Evolutionary conservation across 2,797 vertebrate genomes (phyloP).

Genomic region (Eulemur albifrons): DNA sequence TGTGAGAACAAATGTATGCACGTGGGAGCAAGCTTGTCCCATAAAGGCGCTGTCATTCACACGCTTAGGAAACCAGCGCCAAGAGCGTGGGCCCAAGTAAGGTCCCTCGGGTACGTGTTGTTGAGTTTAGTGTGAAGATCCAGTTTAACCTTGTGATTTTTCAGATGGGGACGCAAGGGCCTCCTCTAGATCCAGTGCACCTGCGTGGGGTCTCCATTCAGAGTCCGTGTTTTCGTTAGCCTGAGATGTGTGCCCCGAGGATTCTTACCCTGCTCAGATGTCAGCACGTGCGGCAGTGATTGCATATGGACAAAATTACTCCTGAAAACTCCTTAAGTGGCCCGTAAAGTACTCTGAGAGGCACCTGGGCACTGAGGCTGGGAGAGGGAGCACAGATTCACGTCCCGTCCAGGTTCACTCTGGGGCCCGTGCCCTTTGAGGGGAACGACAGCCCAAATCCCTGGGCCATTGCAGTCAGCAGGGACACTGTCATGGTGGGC

Average conservation of each 20-base stretch:
- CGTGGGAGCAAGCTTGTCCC: not conserved
- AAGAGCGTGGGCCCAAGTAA: not conserved
- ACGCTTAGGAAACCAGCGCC: not conserved
- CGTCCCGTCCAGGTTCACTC: accelerated
- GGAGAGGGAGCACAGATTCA: not conserved
- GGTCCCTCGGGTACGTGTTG: not conserved
- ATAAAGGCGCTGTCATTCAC: not conserved
- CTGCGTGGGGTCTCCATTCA: not conserved
- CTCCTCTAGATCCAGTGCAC: not conserved
- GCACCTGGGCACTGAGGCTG: not conserved
- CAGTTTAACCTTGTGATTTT: not conserved
- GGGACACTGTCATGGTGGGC: not conserved
- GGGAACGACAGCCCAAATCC: not conserved
- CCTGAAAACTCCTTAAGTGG: not conserved
- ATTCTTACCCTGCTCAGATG: not conserved
- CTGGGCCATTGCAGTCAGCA: accelerated
- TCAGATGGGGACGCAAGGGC: not conserved
- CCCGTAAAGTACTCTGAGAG: not conserved
- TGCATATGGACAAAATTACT: not conserved
- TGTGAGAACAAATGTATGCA: too few relatives aligned
- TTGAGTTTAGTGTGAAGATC: not conserved
- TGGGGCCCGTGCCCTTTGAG: not conserved
- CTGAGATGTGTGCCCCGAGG: too few relatives aligned
- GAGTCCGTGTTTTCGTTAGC: not conserved
- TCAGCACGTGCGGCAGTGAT: not conserved